These are phyloP conservation scores for Drosophila pegasa DNA, from an alignment of 2,888 invertebrate species.

Conservation along the genomic window DNA sequence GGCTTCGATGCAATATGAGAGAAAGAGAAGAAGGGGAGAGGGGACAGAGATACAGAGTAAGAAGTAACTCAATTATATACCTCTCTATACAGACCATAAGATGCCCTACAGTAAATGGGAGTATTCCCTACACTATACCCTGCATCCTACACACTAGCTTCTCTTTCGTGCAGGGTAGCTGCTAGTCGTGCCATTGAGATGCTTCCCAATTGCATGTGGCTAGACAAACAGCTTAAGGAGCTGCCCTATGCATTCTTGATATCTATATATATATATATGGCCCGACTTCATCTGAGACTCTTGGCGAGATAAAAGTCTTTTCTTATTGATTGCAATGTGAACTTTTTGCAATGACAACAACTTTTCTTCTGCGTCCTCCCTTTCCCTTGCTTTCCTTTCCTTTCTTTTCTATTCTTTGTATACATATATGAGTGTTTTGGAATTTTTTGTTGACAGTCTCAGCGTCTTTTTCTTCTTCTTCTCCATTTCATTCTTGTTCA, in stretches of 20 bases:
- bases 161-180: slow-evolving; percentile 11
- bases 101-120: no score
- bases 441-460: slow-evolving; percentile 14
- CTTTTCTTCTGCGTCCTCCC: not conserved
- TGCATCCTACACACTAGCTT: no score
- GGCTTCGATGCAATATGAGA: not conserved
- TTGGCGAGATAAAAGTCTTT: slow-evolving; percentile 48
- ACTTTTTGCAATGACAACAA: slow-evolving; percentile 41
- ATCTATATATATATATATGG: not conserved
- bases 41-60: not conserved
- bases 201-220: slow-evolving; percentile 17
- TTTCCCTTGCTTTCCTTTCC: not conserved
- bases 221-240: slow-evolving; percentile 41
- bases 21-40: not conserved
- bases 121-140: no score
- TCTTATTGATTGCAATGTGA: slow-evolving; percentile 54
- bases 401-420: slow-evolving; percentile 2
- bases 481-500: not conserved
- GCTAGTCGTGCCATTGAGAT: not conserved
- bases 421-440: slow-evolving; percentile 24
- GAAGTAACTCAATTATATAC: no score
- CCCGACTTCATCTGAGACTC: slow-evolving; percentile 11
- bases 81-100: no score
- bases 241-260: slow-evolving; percentile 6
- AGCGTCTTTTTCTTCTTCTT: not conserved